These are phyloP conservation scores for Sphyrna mokarran DNA, from an alignment of 2,113 vertebrate genomes.

Conservation along the genomic window DNA sequence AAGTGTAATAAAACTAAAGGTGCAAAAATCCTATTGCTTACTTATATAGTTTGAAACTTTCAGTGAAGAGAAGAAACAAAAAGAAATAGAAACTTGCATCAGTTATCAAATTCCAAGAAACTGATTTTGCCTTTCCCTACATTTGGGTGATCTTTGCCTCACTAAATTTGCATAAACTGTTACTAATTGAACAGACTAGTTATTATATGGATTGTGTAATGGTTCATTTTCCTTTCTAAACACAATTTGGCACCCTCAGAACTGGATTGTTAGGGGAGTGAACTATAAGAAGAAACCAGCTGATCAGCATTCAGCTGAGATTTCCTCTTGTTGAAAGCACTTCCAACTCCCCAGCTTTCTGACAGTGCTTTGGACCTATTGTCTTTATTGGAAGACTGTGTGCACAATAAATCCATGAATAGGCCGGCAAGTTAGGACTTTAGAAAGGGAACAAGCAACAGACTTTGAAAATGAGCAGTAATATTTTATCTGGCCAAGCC, in stretches of 20 bases:
- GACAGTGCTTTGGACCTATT: not conserved
- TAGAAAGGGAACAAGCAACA: not conserved
- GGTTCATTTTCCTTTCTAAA: not conserved
- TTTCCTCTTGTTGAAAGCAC: not conserved
- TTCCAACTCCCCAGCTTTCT: not conserved
- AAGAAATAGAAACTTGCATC: not conserved
- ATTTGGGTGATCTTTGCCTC: not conserved
- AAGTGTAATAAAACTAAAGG: not conserved
- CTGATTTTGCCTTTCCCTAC: not conserved
- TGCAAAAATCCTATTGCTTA: not conserved
- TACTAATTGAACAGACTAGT: not conserved
- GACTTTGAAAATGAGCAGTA: not conserved
- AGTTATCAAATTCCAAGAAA: not conserved
- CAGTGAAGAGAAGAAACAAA: not conserved
- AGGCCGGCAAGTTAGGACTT: not conserved
- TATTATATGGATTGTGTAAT: not conserved
- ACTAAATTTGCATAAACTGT: not conserved
- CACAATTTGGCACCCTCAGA: not conserved
- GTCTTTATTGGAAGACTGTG: not conserved
- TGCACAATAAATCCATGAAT: not conserved
- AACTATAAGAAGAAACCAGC: not conserved
- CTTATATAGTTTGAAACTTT: not conserved
- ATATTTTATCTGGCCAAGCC: not conserved
- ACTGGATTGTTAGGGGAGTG: not conserved
- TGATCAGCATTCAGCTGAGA: slow-evolving; percentile 12